Conservation (phyloP, 2,888 invertebrate species). For the Tenodera sinensis region DNA sequence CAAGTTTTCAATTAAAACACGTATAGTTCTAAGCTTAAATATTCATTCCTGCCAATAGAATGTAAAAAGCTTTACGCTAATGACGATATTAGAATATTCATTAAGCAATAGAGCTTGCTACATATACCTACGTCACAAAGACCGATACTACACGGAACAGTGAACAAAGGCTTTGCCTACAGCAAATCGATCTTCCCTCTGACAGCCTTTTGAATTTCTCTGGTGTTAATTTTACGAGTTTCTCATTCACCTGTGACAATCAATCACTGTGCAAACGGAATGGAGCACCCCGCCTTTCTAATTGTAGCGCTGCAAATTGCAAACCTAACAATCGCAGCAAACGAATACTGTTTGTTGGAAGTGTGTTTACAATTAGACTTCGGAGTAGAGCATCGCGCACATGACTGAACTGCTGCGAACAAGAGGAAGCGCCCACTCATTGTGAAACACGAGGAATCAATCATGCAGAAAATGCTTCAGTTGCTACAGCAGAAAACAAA, state of each 20-base stretch:
- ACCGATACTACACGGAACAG: neutral
- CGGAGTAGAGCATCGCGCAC: neutral
- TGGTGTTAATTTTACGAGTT: neutral
- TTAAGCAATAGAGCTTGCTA: too few species aligned
- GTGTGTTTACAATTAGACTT: neutral
- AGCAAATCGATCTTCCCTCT: neutral
- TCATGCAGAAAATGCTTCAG: neutral
- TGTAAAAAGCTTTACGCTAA: too few species aligned
- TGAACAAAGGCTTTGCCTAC: neutral
- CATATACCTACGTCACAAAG: neutral
- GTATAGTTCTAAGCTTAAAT: too few species aligned
- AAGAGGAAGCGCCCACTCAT: neutral
- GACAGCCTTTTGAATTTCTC: neutral
- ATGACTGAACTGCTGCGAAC: neutral
- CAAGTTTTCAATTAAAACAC: too few species aligned
- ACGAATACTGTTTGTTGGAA: neutral
- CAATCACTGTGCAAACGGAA: neutral
- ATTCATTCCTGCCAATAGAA: too few species aligned
- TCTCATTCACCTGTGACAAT: neutral
- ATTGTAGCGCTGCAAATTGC: neutral
- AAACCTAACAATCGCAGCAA: neutral
- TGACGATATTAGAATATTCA: too few species aligned
- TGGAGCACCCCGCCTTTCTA: neutral
- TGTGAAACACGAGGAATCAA: neutral
- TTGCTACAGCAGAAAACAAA: neutral